Base-by-base conservation (phyloP, 2,113 vertebrate genomes). In the Sylvilagus bachmani region DNA sequence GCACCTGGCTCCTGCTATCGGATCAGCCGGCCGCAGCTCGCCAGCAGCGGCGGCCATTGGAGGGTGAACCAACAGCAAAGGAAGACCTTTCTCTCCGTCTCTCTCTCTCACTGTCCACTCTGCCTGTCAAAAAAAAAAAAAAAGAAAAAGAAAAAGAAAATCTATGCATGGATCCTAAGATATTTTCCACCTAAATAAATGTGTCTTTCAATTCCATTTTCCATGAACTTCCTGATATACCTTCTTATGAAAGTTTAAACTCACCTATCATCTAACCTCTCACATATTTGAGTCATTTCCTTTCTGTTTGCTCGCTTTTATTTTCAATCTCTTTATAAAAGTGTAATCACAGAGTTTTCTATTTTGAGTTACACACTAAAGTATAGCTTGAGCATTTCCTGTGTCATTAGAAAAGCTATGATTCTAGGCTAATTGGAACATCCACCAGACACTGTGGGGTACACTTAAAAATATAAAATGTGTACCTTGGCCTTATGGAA, bases 271-370 rank as follows among this genome's bases (percentile, higher is more conserved):
- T 64, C 27, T 12, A 13, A 81, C 24, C 19, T 81, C 24, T 94
- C 19, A 3, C 11, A 78, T 29, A 73, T 29, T n/a, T 95, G 29
- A 92, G 66, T 90, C 62, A 90, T 95, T 87, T 95, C 13, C 10
- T 93, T 91, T 90, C 58, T 92, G 58, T 31, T 82, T 84, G 22
- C 49, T 90, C 91, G 12, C 6, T 80, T 86, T 95, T 89, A n/a
- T 75, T 92, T 95, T 87, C 80, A 8, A 71, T 36, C 58, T 90
- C n/a, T 91, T 86, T 84, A 75, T 89, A 89, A 95, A 95, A 89
- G 22, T 86, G 38, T 89, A 1, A 75, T 80, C 36, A 61, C 85
- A 91, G 51, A 88, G 8, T 83, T 93, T 86, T 96, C 13, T 75
- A 64, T 38, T 91, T 93, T 75, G 51, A 92, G 17, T 75, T 87